Base-by-base conservation (phyloP, 2,888 invertebrate genomes). In the Pseudoips prasinana region DNA sequence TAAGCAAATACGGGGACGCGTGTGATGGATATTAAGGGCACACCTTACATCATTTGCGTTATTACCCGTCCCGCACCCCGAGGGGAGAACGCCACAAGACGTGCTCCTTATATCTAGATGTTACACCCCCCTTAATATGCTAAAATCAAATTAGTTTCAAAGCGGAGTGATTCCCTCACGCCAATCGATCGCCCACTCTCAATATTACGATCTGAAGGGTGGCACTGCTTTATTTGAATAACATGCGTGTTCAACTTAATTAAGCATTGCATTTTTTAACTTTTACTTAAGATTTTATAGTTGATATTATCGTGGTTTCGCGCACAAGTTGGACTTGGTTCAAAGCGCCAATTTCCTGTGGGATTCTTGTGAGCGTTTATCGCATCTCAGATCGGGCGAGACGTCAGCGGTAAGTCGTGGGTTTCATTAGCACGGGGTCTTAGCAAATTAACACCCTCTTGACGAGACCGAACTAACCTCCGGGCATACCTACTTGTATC, bases 11-110 rank as follows among this genome's bases (percentile, higher is more conserved):
- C 86, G 73, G 81, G 81, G 78, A 79, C 84, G 74, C 79, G 78
- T 80, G 79, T 87, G 87, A 87, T 88, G 88, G 88, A 87, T 88
- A 88, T 88, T 87, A 88, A 82, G 77, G 87, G 85, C 88, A 78
- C 88, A 87, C 88, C 88, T 87, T 88, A 83, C 86, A 85, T 88
- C 88, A 87, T 87, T 87, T 87, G 79, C 82, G 84, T 87, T 88
- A 87, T 88, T 87, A 87, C 57, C 59, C 40, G 54, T 56, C 44
- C 47, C 37, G 45, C 45, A 44, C 33, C 45, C 48, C 33, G 44
- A 46, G 35, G 40, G 64, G 57, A 65, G 68, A 63, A 68, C 58
- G 59, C 56, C 64, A 58, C 71, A 82, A 84, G 84, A 85, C 82
- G 80, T 73, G 72, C 75, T 80, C 76, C 87, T 86, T 82, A 81